A percentile compares a stretch with the other conserved stretches of the same genome.
phyloP scores from a whole-genome alignment of 2,113 vertebrate species.

The Dasyprocta punctata region DNA sequence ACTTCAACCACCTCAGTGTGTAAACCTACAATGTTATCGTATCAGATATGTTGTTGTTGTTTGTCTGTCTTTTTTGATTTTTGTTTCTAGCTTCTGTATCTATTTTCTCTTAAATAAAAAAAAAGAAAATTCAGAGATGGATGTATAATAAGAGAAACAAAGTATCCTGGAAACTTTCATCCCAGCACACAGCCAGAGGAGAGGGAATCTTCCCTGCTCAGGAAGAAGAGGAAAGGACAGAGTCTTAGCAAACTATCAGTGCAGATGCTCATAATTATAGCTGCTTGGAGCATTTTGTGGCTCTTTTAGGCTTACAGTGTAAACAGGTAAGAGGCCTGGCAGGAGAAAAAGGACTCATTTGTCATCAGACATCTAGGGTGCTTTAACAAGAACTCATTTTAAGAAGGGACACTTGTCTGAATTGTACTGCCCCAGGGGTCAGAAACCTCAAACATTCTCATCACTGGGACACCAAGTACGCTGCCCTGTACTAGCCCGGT shows the following conservation, averaged over 20 bases:
- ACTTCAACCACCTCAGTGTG: too few species aligned
- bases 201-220: background rate
- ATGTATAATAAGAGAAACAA: background rate
- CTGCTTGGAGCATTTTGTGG: background rate
- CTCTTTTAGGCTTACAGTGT: background rate
- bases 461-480: background rate
- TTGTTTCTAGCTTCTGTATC: too few species aligned
- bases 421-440: background rate
- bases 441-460: background rate
- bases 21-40: too few species aligned
- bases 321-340: background rate
- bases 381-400: background rate
- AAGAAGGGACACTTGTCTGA: background rate
- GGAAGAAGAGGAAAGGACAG: background rate
- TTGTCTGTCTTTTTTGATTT: too few species aligned
- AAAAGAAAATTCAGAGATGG: background rate
- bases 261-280: background rate
- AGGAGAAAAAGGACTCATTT: background rate
- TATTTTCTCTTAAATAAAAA: too few species aligned
- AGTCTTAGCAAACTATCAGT: background rate
- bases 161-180: background rate
- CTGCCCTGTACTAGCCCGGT: accelerated
- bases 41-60: too few species aligned
- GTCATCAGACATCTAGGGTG: background rate
- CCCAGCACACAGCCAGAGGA: background rate